These are phyloP conservation scores for Dryomyza anilis DNA, from an alignment of 2,888 invertebrate species.

Conservation along the genomic window DNA sequence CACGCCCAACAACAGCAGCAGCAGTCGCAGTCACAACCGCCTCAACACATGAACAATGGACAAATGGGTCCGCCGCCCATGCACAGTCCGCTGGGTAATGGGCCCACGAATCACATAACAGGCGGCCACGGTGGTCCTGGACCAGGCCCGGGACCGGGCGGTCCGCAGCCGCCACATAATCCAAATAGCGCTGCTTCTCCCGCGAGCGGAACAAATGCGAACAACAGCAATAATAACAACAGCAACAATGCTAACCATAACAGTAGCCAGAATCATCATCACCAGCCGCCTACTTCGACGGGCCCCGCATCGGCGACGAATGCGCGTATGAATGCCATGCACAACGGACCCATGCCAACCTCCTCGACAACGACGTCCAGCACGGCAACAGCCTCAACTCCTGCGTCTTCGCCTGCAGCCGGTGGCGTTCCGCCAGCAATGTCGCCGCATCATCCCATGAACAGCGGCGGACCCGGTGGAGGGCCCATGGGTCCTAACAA, in stretches of 20 bases:
- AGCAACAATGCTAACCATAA: conserved; percentile 35
- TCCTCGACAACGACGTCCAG: conserved; percentile 45
- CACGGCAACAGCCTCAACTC: conserved; percentile 53
- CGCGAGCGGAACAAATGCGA: conserved; percentile 42
- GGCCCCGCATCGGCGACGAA: conserved; percentile 45
- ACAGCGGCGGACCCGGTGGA: conserved; percentile 38
- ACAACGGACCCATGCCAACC: conserved; percentile 66
- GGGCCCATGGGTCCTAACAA: background rate
- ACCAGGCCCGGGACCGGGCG: conserved; percentile 52
- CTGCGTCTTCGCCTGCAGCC: conserved; percentile 55
- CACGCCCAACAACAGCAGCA: conserved; percentile 38
- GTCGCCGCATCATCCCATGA: conserved; percentile 60
- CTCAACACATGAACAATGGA: conserved; percentile 69
- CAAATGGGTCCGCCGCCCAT: conserved; percentile 79
- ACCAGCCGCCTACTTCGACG: conserved; percentile 50
- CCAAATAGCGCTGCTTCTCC: conserved; percentile 49
- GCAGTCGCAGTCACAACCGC: conserved; percentile 47
- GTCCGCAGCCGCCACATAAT: conserved; percentile 30
- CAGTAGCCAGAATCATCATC: conserved; percentile 54
- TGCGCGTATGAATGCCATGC: conserved; percentile 51
- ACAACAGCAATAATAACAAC: conserved; percentile 43
- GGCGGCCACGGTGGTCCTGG: conserved; percentile 61
- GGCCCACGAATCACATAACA: conserved; percentile 63
- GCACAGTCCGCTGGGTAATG: conserved; percentile 73
- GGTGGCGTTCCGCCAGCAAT: conserved; percentile 59